Evolutionary conservation across 1,140 invertebrate genomes (phyloP), one percentile per base, ranked within the genome.

Genomic region (Cheumatopsyche charites): DNA sequence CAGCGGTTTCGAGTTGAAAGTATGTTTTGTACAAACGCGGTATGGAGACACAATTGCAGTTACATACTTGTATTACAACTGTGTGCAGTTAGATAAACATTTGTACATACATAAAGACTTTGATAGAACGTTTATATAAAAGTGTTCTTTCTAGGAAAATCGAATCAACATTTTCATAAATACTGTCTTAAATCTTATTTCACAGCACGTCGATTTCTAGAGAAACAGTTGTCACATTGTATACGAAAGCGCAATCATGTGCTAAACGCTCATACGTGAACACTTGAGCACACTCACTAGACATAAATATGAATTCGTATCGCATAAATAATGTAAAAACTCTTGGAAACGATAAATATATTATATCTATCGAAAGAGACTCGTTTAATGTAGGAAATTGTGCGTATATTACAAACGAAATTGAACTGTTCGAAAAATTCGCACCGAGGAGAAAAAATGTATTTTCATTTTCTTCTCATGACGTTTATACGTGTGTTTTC

Each of bases 271-370:
- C 15, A 17, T 52, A 17, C 15, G 47, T 7, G 15, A 17, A 52
- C 19, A 17, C 15, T 52, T 5, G 1, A 52, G 45, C 45, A 47
- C 15, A 17, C 19, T 7, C 7, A 17, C 9, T 9, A 52, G 1
- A 15, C n/a, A 52, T 17, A 17, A 52, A 52, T 52, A 17, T 52
- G 47, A 52, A 52, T 19, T 7, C 15, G n/a, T 17, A 17, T 7
- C 47, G 9, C 29, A 9, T 36, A 36, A 36, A 52, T 52, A 13
- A 15, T 13, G 19, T 17, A 17, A 52, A 15, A 15, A 1, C 25
- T 58, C 55, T 25, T 6, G 6, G 29, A n/a, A 58, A 58, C 25
- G 55, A 58, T 58, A 58, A 58, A 58, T 58, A 25, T 58, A 23
- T 58, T 25, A 58, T 58, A 21, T 58, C 21, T 11, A 4, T 23